These are phyloP conservation scores for Coptodon rendalli DNA, from an alignment of 2,113 vertebrate genomes.

Conservation along the genomic window DNA sequence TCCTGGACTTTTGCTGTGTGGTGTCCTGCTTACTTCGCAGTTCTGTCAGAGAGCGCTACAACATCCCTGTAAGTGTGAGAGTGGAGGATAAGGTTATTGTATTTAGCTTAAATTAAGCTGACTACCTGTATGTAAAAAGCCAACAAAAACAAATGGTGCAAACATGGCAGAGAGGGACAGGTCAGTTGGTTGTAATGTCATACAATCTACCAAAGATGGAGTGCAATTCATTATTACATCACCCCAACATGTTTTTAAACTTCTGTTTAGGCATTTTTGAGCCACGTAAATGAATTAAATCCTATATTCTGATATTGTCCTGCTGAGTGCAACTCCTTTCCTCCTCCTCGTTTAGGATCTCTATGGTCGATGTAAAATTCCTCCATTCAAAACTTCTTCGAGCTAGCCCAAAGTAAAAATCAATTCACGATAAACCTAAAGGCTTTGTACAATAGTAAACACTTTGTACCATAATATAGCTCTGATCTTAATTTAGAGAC, in stretches of 20 bases:
- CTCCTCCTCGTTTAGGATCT: not conserved
- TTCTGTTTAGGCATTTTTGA: not conserved
- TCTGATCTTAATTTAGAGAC: not conserved
- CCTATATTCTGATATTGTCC: not conserved
- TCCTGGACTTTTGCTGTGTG: conserved; percentile 49
- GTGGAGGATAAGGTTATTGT: not conserved
- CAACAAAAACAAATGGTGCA: not conserved
- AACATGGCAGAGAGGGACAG: not conserved
- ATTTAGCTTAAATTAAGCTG: not conserved
- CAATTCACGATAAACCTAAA: too few species aligned
- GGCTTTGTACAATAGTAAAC: too few species aligned
- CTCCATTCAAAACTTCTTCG: too few species aligned
- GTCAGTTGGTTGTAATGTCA: not conserved
- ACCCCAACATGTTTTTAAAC: not conserved
- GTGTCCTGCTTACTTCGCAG: conserved; percentile 62
- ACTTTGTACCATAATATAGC: not conserved
- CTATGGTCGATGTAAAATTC: not conserved
- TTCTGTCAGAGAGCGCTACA: conserved; percentile 45
- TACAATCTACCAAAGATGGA: not conserved
- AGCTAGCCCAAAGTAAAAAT: too few species aligned
- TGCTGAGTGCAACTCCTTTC: not conserved
- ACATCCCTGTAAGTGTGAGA: conserved; percentile 51
- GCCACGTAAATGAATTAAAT: not conserved
- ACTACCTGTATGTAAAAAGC: not conserved
- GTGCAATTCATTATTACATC: not conserved